Evolutionary conservation across 2,797 vertebrate genomes (phyloP), one percentile per base, ranked within the genome.

Genomic region (Setipinna tenuifilis): DNA sequence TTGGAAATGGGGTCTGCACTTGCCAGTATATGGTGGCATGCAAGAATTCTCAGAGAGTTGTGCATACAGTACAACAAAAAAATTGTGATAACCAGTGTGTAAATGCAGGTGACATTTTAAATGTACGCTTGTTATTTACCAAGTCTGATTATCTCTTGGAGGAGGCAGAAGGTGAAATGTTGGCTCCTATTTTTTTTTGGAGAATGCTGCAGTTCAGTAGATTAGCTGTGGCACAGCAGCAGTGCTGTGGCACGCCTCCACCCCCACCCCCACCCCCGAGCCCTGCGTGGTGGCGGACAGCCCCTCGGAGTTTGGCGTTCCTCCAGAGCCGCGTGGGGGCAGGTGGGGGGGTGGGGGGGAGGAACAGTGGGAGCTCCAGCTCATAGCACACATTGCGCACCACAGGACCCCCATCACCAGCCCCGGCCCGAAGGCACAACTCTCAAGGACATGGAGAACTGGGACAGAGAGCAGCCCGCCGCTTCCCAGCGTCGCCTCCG

Each of bases 361-460:
- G 50, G 94, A 92, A 91, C 93, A 93, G 94, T 92, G 87, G 94
- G 93, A 93, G 93, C 87, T 90, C 87, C 93, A 92, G 95, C 90
- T 93, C 94, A 93, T 92, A 93, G 94, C 94, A 93, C 95, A 95
- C 93, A 94, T 94, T 95, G 95, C 92, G 94, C 95, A 92, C 95
- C 87, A 86, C 94, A 92, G 95, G 95, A 95, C 93, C 94, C 93
- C 50, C 83, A 81, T 35, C 92, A 92, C 89, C 93, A 95, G 93
- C 92, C 94, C 91, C 93, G 86, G 95, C 95, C 94, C 88, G 92
- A 92, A 95, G 95, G 95, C 94, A 95, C 93, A 95, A 95, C 94
- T 95, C 95, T 96, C 95, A 96, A 96, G 95, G 95, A 96, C 95
- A 92, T 91, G 90, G 91, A 94, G 94, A 96, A 95, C 92, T 95